phyloP scores from a whole-genome alignment of 2,113 vertebrate species.

The Channa argus region DNA sequence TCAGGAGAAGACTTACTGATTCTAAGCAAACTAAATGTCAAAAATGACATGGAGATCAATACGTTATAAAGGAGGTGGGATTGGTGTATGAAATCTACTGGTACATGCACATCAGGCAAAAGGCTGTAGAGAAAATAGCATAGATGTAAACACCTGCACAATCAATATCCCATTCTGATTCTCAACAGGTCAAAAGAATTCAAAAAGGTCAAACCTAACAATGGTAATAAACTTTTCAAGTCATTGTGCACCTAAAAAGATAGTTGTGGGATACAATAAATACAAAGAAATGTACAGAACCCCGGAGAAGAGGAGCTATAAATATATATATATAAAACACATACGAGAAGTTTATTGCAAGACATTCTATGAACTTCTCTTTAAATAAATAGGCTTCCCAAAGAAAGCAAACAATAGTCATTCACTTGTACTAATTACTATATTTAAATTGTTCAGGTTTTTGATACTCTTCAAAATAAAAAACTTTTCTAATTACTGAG shows the following conservation, averaged over 20 bases:
- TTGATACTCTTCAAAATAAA: too few species aligned
- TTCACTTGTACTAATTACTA: too few species aligned
- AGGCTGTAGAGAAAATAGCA: not conserved
- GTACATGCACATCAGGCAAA: not conserved
- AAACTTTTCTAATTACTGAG: too few species aligned
- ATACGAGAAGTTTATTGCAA: too few species aligned
- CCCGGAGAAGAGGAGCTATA: not conserved
- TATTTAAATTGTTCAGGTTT: too few species aligned
- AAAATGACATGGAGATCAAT: not conserved
- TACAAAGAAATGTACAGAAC: not conserved
- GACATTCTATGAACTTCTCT: too few species aligned
- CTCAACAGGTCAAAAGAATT: not conserved
- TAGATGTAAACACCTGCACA: not conserved
- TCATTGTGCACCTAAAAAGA: not conserved
- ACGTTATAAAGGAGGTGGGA: not conserved
- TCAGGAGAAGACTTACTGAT: not conserved
- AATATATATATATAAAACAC: too few species aligned
- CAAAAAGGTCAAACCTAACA: not conserved
- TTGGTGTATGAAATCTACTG: not conserved
- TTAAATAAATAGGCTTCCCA: too few species aligned
- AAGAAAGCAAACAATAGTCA: too few species aligned
- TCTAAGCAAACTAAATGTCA: not conserved
- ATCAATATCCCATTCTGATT: not conserved
- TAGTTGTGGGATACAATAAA: not conserved
- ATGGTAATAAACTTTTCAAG: too few species aligned